A percentile compares a stretch with the other conserved stretches of the same genome.
These are phyloP conservation scores for Stenodema calcarata DNA, from an alignment of 2,888 invertebrate species.

Conservation along the genomic window DNA sequence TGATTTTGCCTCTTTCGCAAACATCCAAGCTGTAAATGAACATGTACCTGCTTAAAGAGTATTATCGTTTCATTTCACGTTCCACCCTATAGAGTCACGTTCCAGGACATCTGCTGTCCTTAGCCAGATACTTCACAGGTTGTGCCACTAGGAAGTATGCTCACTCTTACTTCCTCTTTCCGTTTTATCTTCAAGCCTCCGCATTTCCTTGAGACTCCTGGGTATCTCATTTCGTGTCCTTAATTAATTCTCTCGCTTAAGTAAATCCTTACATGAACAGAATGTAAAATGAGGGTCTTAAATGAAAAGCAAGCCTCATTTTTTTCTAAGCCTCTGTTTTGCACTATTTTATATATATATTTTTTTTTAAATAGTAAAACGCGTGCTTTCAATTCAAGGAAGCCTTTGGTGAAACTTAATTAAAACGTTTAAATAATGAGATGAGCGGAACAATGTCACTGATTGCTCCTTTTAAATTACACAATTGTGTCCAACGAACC, in stretches of 20 bases:
- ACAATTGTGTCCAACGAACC: no score
- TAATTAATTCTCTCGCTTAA: constrained; percentile 32
- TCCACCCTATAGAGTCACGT: neutral
- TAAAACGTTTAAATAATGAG: neutral
- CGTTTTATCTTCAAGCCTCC: neutral
- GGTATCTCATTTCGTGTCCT: constrained; percentile 20
- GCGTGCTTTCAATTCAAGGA: neutral
- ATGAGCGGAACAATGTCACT: neutral
- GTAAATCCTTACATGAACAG: constrained; percentile 38
- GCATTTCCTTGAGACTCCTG: neutral
- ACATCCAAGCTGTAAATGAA: no score
- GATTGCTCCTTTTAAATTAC: no score
- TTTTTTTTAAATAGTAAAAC: no score
- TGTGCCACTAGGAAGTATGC: neutral
- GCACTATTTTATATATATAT: no score
- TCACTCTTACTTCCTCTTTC: neutral
- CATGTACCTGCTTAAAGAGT: no score
- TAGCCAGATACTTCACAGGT: neutral
- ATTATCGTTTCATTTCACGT: no score
- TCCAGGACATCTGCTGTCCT: neutral
- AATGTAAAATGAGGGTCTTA: constrained; percentile 28
- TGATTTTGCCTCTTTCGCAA: no score
- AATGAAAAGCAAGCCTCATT: constrained; percentile 30
- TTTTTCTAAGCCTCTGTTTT: neutral
- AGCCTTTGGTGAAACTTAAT: neutral